These are phyloP conservation scores for Eubucco bourcierii DNA, from an alignment of 2,113 vertebrate species.

Conservation along the genomic window DNA sequence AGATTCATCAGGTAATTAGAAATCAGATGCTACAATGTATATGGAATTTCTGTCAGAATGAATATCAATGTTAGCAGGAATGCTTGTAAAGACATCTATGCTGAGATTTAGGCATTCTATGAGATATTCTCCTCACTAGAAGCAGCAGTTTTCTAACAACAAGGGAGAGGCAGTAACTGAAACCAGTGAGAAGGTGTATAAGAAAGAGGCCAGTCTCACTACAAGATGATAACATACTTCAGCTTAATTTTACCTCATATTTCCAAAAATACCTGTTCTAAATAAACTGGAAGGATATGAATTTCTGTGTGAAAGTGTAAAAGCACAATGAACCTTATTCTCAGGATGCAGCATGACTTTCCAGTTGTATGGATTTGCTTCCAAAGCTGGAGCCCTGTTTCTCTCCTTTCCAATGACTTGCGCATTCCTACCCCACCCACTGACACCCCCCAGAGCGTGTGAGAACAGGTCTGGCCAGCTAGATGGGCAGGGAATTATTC, in stretches of 20 bases:
- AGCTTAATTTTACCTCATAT: not conserved
- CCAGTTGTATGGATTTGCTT: not conserved
- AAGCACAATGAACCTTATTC: not conserved
- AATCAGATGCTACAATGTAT: accelerated
- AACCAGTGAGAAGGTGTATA: not conserved
- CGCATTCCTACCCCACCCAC: not conserved
- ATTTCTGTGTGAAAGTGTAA: not conserved
- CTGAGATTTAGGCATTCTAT: not conserved
- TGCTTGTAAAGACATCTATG: not conserved
- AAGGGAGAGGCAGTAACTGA: not conserved
- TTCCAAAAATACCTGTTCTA: not conserved
- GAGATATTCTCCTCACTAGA: not conserved
- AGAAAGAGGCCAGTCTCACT: not conserved
- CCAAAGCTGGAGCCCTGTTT: not conserved
- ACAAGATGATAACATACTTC: not conserved
- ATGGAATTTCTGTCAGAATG: not conserved
- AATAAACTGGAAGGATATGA: not conserved
- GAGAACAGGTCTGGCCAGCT: not conserved
- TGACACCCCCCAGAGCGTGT: accelerated
- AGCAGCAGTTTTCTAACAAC: not conserved
- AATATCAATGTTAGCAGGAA: not conserved
- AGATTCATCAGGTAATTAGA: not conserved
- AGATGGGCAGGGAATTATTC: not conserved
- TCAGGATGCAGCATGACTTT: not conserved
- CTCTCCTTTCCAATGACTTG: not conserved